Percentiles rank a stretch among this genome's conserved stretches.
Conservation (phyloP, 2,888 invertebrate species). For the Argyra leucocephala region DNA sequence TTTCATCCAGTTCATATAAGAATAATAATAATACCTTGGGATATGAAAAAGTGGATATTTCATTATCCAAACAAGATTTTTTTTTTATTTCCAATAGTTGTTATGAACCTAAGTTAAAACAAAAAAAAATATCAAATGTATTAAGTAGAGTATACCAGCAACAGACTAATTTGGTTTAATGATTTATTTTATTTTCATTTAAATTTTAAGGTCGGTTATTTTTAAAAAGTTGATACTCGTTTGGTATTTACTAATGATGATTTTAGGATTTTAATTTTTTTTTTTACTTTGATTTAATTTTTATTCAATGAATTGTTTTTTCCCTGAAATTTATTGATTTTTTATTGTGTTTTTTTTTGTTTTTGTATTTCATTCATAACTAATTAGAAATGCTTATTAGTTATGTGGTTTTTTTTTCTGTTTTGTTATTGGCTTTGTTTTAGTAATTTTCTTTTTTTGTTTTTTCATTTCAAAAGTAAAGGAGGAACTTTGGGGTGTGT, state of each 20-base stretch:
- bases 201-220: neutral
- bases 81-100: no score
- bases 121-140: no score
- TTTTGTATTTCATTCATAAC: neutral
- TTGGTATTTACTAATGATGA: neutral
- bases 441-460: neutral
- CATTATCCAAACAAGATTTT: no score
- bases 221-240: no score
- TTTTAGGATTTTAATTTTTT: neutral
- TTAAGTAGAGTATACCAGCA: no score
- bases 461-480: neutral
- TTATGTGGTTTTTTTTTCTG: neutral
- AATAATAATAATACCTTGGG: no score
- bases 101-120: no score
- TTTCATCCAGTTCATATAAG: no score
- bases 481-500: neutral
- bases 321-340: neutral
- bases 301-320: neutral
- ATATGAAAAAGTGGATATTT: no score
- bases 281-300: neutral
- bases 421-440: neutral
- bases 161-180: neutral
- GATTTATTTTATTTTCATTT: neutral
- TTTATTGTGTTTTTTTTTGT: neutral
- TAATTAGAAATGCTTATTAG: conserved; percentile 6